Conservation (phyloP, 2,113 vertebrate genomes). For the Benitochromis conjunctus region DNA sequence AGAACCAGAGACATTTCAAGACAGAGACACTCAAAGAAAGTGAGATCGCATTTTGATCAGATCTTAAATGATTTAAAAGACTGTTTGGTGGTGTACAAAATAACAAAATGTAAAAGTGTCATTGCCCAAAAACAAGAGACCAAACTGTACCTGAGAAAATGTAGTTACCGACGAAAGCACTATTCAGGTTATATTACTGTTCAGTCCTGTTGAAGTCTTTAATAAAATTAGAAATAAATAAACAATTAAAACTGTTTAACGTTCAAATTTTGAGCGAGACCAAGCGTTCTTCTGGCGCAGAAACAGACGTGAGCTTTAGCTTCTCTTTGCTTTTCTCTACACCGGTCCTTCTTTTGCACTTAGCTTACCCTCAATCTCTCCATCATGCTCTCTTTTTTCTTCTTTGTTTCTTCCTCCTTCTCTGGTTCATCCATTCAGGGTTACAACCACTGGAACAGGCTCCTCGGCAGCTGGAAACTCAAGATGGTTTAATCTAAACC, state of each 20-base stretch:
- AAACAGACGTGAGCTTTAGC: background rate
- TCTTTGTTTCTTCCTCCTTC: background rate
- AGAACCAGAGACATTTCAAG: background rate
- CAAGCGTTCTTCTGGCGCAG: background rate
- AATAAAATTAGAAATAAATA: background rate
- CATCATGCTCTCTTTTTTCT: background rate
- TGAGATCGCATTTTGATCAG: background rate
- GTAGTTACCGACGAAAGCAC: background rate
- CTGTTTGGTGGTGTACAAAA: background rate
- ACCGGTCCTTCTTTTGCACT: background rate
- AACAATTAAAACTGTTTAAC: background rate
- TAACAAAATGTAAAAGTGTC: background rate
- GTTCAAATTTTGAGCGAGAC: background rate
- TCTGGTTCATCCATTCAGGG: slow-evolving; percentile 52
- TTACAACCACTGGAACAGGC: slow-evolving; percentile 38
- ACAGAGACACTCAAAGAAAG: background rate
- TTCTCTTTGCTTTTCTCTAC: background rate
- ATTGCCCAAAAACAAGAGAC: background rate
- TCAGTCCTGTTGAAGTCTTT: background rate
- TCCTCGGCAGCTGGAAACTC: slow-evolving; percentile 55
- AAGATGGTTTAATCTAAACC: slow-evolving; percentile 46
- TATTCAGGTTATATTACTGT: background rate
- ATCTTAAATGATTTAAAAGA: background rate
- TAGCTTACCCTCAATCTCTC: background rate
- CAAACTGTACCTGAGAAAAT: background rate